phyloP scores from a whole-genome alignment of 2,888 invertebrate genomes.

The Calameuta pallipes region DNA sequence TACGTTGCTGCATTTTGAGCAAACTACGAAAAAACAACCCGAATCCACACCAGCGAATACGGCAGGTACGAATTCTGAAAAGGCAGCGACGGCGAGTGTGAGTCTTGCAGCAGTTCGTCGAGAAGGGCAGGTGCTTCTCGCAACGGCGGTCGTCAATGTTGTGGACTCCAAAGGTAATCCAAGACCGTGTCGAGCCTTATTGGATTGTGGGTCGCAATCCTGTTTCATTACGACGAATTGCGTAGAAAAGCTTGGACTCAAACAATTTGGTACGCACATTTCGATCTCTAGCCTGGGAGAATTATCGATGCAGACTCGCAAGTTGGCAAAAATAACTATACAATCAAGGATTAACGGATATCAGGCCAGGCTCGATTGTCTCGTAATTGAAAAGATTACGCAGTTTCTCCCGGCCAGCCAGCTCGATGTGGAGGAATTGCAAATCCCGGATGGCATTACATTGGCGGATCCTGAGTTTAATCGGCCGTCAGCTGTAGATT shows the following conservation, averaged over 20 bases:
- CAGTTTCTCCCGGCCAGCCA: constrained; percentile 2
- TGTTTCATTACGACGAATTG: constrained; percentile 17
- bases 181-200: constrained; percentile 22
- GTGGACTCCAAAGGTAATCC: constrained; percentile 15
- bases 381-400: constrained; percentile 14
- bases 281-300: constrained; percentile 9
- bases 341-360: constrained; percentile 14
- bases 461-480: constrained; percentile 9
- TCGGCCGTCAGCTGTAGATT: neutral
- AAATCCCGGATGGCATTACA: constrained; percentile 7
- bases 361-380: constrained; percentile 9
- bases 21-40: neutral
- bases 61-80: neutral
- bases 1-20: constrained; percentile 19
- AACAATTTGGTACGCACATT: neutral
- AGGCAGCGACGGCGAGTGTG: constrained; percentile 1
- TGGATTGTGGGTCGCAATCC: constrained; percentile 30
- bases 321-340: constrained; percentile 5
- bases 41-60: too few species aligned
- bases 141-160: constrained; percentile 22
- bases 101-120: neutral
- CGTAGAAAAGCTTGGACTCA: neutral
- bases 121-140: constrained; percentile 17
- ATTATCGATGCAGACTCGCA: constrained; percentile 10
- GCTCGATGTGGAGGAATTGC: constrained; percentile 1